Percentiles rank a stretch among this genome's conserved stretches.
Conservation (phyloP, 2,888 invertebrate genomes). For the Ormyrus pomaceus region DNA sequence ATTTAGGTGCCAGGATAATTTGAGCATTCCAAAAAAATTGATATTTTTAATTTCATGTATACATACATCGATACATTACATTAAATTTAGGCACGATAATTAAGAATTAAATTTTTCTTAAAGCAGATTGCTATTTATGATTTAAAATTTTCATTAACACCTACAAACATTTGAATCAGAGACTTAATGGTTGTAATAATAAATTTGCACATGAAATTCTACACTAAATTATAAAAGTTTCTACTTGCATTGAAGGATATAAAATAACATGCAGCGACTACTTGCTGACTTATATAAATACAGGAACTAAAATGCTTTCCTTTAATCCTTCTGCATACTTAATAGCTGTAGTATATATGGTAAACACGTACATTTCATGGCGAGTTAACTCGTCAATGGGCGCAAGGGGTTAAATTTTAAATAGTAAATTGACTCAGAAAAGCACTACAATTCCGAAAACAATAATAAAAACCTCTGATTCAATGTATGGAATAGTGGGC, state of each 20-base stretch:
- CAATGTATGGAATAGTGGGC: conserved; percentile 12
- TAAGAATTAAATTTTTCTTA: conserved; percentile 9
- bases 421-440: neutral
- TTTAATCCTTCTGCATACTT: neutral
- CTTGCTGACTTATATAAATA: conserved; percentile 9
- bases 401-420: neutral
- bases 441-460: conserved; percentile 33
- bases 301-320: conserved; percentile 24
- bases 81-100: conserved; percentile 1
- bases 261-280: conserved; percentile 34
- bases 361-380: too few relatives aligned
- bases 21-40: conserved; percentile 48
- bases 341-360: too few relatives aligned
- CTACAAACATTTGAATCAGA: conserved; percentile 22
- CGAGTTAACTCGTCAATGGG: too few relatives aligned
- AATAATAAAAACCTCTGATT: conserved; percentile 31
- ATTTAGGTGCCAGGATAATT: conserved; percentile 5
- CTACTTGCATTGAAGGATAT: conserved; percentile 3
- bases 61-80: conserved; percentile 25
- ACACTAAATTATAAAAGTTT: neutral
- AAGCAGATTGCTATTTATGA: conserved; percentile 22
- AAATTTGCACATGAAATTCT: conserved; percentile 1
- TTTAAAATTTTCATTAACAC: conserved; percentile 15
- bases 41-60: conserved; percentile 20
- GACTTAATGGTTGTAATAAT: neutral